Evolutionary conservation across 2,113 vertebrate genomes (phyloP).

Genomic region (Cisticola juncidis): DNA sequence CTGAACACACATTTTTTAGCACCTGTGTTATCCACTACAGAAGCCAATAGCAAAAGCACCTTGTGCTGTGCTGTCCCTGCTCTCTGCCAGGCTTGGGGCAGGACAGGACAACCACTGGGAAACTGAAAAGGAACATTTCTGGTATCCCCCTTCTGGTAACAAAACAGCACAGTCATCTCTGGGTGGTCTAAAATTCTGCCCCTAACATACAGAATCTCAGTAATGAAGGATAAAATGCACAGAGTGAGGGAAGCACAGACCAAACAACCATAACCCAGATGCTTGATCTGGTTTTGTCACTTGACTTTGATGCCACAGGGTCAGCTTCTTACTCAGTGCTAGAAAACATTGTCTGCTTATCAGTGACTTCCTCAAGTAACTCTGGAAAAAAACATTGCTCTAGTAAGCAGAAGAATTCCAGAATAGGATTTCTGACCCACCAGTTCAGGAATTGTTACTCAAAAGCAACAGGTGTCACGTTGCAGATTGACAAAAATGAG

Average conservation of each 20-base stretch:
- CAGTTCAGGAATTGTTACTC: background rate
- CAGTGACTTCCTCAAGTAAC: background rate
- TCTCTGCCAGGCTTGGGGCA: background rate
- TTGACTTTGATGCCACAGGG: background rate
- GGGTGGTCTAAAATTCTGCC: background rate
- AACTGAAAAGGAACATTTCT: background rate
- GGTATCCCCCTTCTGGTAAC: background rate
- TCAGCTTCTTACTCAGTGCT: background rate
- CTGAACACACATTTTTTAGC: conserved; percentile 3
- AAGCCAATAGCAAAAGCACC: background rate
- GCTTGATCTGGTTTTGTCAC: background rate
- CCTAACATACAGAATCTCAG: background rate
- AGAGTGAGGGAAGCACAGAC: background rate
- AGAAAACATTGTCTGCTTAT: background rate
- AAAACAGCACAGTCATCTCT: background rate
- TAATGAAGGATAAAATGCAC: background rate
- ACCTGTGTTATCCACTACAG: background rate
- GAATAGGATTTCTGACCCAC: background rate
- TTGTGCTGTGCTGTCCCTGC: background rate
- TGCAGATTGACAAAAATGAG: background rate
- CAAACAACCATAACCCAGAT: background rate
- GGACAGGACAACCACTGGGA: background rate
- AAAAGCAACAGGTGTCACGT: background rate
- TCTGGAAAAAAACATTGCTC: background rate
- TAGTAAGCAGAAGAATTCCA: background rate